Percentiles rank a stretch among this genome's conserved stretches.
phyloP scores from a whole-genome alignment of 2,888 invertebrate species.

The Meganola albula region DNA sequence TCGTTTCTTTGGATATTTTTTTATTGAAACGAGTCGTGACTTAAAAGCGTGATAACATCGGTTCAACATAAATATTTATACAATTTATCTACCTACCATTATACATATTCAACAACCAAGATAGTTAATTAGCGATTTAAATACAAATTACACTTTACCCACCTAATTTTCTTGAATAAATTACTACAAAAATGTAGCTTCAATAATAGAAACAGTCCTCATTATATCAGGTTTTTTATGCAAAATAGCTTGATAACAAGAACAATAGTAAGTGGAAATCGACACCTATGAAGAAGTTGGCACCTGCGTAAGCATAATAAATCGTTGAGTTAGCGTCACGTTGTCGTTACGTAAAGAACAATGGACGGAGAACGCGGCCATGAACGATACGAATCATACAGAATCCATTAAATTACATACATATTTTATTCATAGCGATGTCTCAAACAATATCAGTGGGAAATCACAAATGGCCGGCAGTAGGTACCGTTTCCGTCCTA shows the following conservation, averaged over 20 bases:
- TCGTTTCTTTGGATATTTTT: too few species aligned
- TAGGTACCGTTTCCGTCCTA: constrained; percentile 63
- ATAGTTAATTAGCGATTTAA: too few species aligned
- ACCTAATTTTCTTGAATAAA: too few species aligned
- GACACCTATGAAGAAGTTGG: constrained; percentile 48
- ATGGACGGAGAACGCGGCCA: constrained; percentile 66
- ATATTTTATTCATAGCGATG: constrained; percentile 59
- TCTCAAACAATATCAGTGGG: constrained; percentile 56
- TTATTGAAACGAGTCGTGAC: constrained; percentile 26
- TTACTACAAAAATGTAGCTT: neutral
- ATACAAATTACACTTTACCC: too few species aligned
- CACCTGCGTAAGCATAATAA: constrained; percentile 56
- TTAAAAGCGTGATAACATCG: constrained; percentile 21
- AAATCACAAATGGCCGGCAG: constrained; percentile 58
- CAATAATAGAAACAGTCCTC: constrained; percentile 27
- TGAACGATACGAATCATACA: constrained; percentile 55
- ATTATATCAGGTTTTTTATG: constrained; percentile 31
- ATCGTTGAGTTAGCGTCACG: constrained; percentile 41
- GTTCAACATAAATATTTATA: too few species aligned
- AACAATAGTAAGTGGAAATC: constrained; percentile 61
- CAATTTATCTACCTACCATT: too few species aligned
- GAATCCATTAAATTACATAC: constrained; percentile 39
- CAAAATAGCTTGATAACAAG: constrained; percentile 42
- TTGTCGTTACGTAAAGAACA: constrained; percentile 68
- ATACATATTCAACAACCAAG: too few species aligned